Base-by-base conservation (phyloP, 2,888 invertebrate species). In the Bhutanitis thaidina region DNA sequence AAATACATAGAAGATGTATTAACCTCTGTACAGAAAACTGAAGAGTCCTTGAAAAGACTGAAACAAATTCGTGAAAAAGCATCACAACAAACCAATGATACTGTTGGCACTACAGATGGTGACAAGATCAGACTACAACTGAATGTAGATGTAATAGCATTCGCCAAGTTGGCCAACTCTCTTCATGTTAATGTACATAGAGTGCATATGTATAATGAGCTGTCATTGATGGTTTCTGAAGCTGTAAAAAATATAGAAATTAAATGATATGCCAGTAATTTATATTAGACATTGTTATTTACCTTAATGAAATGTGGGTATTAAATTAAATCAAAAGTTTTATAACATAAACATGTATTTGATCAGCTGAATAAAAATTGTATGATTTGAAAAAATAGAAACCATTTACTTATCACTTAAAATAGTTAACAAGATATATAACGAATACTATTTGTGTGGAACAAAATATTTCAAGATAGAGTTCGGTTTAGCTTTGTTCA, bases 101-200 rank as follows among this genome's bases (percentile, higher is more conserved):
- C 74, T 57, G 90, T 90, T 39, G 92, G 92, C n/a, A 85, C 93
- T 57, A 93, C 93, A 20, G 98, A 98, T 72, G 98, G 98, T 73
- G 97, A 97, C 73, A 99, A 98, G 86, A 98, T 98, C 71, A 91
- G 98, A 38, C 90, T 95, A 52, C 98, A 98, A 76, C 91, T 98
- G 29, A 93, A 94, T 61, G 92, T 97, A 14, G 98, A 98, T 83
- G 95, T 97, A 0, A 90, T 91, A 37, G 91, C 92, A 57, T 98
- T 95, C 78, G 91, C 92, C 12, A 85, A 90, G 59, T 92, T 93
- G 70, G 90, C 93, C 27, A 83, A 89, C 49, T 81, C 87, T n/a
- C 73, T 93, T 15, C 80, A 81, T 39, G 79, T 93, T 49, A 76
- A 90, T 73, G 83, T 90, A 65, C 74, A 87, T 57, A 90, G 87